Evolutionary conservation across 2,888 invertebrate species (phyloP).

Genomic region (Dyspetes luteomarginatus): DNA sequence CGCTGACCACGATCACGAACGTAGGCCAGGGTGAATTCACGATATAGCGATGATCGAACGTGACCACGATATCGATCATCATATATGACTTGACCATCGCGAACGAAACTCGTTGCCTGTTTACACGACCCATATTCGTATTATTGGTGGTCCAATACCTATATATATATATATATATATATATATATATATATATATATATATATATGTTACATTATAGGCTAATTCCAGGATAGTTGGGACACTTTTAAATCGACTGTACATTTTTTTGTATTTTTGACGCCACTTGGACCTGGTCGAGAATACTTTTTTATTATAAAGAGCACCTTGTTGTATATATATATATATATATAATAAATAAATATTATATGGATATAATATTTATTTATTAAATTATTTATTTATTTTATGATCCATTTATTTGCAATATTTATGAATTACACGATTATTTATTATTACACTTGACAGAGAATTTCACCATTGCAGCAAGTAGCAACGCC

Average conservation of each 20-base stretch:
- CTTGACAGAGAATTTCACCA: constrained; percentile 72
- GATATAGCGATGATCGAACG: constrained; percentile 64
- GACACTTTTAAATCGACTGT: too few relatives aligned
- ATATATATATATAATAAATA: too few relatives aligned
- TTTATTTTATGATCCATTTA: constrained; percentile 4
- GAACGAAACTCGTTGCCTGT: constrained; percentile 38
- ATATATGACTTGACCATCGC: constrained; percentile 47
- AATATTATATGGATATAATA: too few relatives aligned
- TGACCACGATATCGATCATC: constrained; percentile 68
- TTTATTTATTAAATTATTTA: not conserved
- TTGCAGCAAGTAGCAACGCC: constrained; percentile 98
- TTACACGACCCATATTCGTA: constrained; percentile 53
- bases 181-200: too few relatives aligned
- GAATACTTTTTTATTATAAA: too few relatives aligned
- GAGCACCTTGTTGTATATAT: too few relatives aligned
- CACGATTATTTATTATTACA: constrained; percentile 59
- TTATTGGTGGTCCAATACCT: constrained; percentile 5
- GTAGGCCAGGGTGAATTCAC: constrained; percentile 46
- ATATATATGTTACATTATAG: constrained; percentile 3
- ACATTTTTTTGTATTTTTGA: too few relatives aligned
- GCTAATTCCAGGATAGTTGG: too few relatives aligned
- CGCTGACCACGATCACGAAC: constrained; percentile 50
- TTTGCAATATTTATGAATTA: constrained; percentile 45
- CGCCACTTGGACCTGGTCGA: too few relatives aligned
- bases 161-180: not conserved